Conservation (phyloP, 2,797 vertebrate species). For the Diglossa cyanea region DNA sequence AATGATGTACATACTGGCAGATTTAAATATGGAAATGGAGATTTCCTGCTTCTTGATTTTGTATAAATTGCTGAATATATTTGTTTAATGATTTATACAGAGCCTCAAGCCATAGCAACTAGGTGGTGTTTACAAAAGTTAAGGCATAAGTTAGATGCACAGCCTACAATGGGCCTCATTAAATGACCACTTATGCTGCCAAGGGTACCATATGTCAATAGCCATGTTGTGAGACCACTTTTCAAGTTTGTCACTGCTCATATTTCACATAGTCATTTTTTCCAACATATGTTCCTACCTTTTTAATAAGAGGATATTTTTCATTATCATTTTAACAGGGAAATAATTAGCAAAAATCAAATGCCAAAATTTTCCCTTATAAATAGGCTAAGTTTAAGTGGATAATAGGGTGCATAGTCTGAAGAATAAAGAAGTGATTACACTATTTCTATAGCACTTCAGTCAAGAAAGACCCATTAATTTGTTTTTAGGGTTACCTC, state of each 20-base stretch:
- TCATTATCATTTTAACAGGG: background rate
- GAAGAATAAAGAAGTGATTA: background rate
- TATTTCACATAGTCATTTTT: background rate
- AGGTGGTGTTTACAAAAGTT: constrained; percentile 64
- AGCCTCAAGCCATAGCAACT: constrained; percentile 27
- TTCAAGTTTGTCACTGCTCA: background rate
- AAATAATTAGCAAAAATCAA: background rate
- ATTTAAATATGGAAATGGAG: constrained; percentile 35
- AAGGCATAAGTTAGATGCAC: constrained; percentile 48
- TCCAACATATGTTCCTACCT: background rate
- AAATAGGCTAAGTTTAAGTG: background rate
- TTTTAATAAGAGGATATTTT: background rate
- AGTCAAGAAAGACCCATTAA: background rate
- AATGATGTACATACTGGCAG: background rate
- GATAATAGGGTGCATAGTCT: background rate
- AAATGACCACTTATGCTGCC: background rate
- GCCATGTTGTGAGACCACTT: background rate
- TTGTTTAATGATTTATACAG: constrained; percentile 36
- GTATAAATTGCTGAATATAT: constrained; percentile 41
- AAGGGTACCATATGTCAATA: background rate
- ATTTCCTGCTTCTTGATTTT: constrained; percentile 25
- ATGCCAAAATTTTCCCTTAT: background rate
- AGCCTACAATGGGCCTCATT: constrained; percentile 5
- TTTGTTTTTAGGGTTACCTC: background rate
- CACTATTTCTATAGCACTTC: background rate